These are phyloP conservation scores for Schlechtendalia chinensis DNA, from an alignment of 1,140 invertebrate species.

Conservation along the genomic window DNA sequence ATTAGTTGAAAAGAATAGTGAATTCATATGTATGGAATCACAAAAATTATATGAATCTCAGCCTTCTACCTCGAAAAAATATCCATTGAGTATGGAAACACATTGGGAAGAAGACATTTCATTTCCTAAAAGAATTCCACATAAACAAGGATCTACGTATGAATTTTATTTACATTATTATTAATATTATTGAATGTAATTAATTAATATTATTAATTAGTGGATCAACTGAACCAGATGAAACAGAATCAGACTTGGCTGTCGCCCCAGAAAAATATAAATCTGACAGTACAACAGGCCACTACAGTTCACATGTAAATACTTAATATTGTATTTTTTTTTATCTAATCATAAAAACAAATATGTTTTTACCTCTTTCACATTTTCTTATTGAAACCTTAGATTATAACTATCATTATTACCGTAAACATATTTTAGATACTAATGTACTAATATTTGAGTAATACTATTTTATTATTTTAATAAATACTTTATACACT, in stretches of 20 bases:
- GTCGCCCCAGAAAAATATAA: slow-evolving; percentile 84
- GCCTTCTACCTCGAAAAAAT: slow-evolving; percentile 56
- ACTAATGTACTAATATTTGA: slow-evolving; percentile 13
- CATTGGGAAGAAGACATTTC: slow-evolving; percentile 65
- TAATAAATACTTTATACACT: neutral
- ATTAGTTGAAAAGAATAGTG: slow-evolving; percentile 35
- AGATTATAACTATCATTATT: too few species aligned
- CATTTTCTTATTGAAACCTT: too few species aligned
- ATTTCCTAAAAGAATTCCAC: slow-evolving; percentile 52
- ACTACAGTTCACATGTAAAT: slow-evolving; percentile 61
- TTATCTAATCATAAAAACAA: too few species aligned
- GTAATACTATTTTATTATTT: too few species aligned
- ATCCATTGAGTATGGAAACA: slow-evolving; percentile 64
- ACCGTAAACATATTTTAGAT: too few species aligned
- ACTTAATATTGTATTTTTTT: too few species aligned
- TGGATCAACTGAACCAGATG: slow-evolving; percentile 76
- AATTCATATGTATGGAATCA: slow-evolving; percentile 51
- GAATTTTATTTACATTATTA: slow-evolving; percentile 53
- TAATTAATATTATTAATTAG: slow-evolving; percentile 55
- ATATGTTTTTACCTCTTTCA: too few species aligned
- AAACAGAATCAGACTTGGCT: slow-evolving; percentile 80
- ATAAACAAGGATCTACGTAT: slow-evolving; percentile 47
- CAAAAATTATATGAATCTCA: slow-evolving; percentile 54
- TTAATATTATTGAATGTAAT: slow-evolving; percentile 12
- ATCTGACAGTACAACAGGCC: slow-evolving; percentile 72